Conservation (phyloP, 2,113 vertebrate species). For the Sarotherodon lohbergeri region DNA sequence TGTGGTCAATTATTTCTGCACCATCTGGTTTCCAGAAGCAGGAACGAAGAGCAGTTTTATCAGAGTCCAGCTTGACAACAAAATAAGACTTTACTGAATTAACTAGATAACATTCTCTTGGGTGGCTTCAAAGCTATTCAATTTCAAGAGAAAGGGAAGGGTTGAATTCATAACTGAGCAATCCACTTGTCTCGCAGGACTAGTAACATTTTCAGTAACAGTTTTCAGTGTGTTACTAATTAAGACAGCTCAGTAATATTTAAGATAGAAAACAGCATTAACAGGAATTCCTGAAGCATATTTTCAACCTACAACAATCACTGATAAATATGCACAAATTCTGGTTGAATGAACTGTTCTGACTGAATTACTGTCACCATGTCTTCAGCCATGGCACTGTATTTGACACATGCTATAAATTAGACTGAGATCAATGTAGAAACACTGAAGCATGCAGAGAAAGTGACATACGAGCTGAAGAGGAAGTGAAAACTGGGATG, state of each 20-base stretch:
- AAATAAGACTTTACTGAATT: not conserved
- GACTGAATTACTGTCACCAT: not conserved
- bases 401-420: not conserved
- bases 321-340: not conserved
- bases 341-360: not conserved
- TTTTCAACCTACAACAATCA: not conserved
- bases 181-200: not conserved
- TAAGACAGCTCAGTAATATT: not conserved
- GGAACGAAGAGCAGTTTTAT: not conserved
- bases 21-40: not conserved
- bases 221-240: not conserved
- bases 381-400: not conserved
- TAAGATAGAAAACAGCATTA: not conserved
- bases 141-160: not conserved
- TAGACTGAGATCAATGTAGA: not conserved
- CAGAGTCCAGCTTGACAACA: not conserved
- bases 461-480: not conserved
- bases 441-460: not conserved
- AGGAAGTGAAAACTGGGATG: not conserved
- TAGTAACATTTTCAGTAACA: not conserved
- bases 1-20: conserved; percentile 22
- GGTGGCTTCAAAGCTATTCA: not conserved
- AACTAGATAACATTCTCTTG: not conserved
- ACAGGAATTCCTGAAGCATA: not conserved
- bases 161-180: not conserved